Evolutionary conservation across 2,113 vertebrate species (phyloP).

Genomic region (Bos javanicus): DNA sequence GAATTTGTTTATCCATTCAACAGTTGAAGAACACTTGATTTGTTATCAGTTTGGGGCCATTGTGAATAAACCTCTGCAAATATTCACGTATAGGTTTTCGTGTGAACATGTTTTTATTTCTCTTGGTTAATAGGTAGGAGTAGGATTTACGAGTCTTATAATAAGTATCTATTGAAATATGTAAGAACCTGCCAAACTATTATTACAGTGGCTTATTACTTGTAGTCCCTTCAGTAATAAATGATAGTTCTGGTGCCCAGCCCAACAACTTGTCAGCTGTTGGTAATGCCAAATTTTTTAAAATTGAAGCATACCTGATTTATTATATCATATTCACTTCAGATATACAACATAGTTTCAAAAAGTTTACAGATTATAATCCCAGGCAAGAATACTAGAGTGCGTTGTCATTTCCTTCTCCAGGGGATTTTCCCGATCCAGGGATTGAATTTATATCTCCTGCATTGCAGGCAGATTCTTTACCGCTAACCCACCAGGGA

Average conservation of each 20-base stretch:
- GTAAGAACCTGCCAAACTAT: background rate
- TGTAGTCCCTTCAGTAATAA: background rate
- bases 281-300: background rate
- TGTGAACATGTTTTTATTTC: background rate
- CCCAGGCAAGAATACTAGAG: background rate
- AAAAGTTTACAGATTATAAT: background rate
- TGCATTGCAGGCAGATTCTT: background rate
- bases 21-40: background rate
- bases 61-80: background rate
- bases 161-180: background rate
- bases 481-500: background rate
- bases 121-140: background rate
- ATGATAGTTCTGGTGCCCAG: background rate
- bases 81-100: background rate
- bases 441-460: background rate
- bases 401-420: background rate
- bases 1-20: background rate
- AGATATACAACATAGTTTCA: background rate
- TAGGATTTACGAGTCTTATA: background rate
- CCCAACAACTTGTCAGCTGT: background rate
- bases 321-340: background rate
- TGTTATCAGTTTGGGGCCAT: background rate
- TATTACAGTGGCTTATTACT: background rate
- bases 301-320: background rate
- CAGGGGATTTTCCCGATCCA: background rate